A percentile compares a stretch with the other conserved stretches of the same genome.
These are phyloP conservation scores for Thamnophis elegans DNA, from an alignment of 2,797 vertebrate genomes.

Conservation along the genomic window DNA sequence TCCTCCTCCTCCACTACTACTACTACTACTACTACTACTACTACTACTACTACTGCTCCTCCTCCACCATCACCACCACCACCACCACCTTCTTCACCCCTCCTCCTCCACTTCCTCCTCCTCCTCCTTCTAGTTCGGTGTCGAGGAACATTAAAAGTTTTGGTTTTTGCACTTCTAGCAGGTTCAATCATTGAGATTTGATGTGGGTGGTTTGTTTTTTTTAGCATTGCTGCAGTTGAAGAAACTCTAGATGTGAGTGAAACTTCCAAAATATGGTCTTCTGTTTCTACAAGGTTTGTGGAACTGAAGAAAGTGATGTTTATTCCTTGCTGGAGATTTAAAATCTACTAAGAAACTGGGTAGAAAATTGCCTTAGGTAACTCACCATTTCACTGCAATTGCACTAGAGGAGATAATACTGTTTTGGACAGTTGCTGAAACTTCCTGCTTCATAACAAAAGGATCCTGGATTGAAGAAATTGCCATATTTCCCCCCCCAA, in stretches of 20 bases:
- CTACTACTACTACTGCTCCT: too few species aligned
- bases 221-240: not conserved
- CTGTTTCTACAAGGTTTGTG: not conserved
- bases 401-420: not conserved
- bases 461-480: not conserved
- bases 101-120: not conserved
- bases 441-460: not conserved
- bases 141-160: too few species aligned
- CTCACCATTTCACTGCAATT: not conserved
- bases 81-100: too few species aligned
- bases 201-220: not conserved
- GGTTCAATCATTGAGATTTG: not conserved
- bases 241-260: not conserved
- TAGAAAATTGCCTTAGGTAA: not conserved
- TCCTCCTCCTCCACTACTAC: too few species aligned
- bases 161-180: not conserved
- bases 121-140: too few species aligned
- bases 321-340: not conserved
- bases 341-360: not conserved
- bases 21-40: too few species aligned
- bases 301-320: not conserved
- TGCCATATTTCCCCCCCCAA: not conserved
- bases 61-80: too few species aligned
- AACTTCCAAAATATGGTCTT: not conserved
- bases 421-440: not conserved